Percentiles rank a stretch among this genome's conserved stretches.
Conservation (phyloP, 2,888 invertebrate species). For the Fragum fragum region DNA sequence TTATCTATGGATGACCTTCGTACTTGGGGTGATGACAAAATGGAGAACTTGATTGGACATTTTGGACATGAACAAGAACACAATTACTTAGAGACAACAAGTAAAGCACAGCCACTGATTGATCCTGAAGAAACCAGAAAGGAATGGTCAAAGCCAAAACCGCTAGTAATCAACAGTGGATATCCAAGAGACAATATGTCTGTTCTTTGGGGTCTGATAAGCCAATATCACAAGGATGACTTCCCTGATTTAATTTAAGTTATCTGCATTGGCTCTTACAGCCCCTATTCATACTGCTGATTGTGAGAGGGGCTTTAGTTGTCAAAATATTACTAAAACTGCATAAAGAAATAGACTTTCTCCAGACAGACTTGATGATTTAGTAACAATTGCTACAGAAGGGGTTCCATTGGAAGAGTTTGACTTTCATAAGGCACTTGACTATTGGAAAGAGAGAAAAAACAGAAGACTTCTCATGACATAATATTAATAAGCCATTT, state of each 20-base stretch:
- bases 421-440: no score
- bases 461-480: no score
- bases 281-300: conserved; percentile 26
- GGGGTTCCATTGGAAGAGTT: background rate
- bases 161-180: conserved; percentile 19
- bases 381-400: conserved; percentile 14
- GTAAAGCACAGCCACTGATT: conserved; percentile 26
- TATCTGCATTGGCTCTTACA: conserved; percentile 17
- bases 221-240: conserved; percentile 17
- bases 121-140: conserved; percentile 24
- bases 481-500: no score
- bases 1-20: no score
- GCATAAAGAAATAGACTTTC: conserved; percentile 11
- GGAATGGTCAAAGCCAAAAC: conserved; percentile 35
- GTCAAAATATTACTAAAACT: conserved; percentile 16
- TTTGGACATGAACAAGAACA: no score
- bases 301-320: conserved; percentile 23
- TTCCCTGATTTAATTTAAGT: conserved; percentile 17
- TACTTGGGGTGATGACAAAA: no score
- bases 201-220: conserved; percentile 8
- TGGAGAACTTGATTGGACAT: no score
- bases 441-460: no score
- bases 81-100: no score
- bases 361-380: conserved; percentile 19
- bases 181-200: conserved; percentile 14